A percentile compares a stretch with the other conserved stretches of the same genome.
These are phyloP conservation scores for Drosophila birchii DNA, from an alignment of 2,888 invertebrate species.

Conservation along the genomic window DNA sequence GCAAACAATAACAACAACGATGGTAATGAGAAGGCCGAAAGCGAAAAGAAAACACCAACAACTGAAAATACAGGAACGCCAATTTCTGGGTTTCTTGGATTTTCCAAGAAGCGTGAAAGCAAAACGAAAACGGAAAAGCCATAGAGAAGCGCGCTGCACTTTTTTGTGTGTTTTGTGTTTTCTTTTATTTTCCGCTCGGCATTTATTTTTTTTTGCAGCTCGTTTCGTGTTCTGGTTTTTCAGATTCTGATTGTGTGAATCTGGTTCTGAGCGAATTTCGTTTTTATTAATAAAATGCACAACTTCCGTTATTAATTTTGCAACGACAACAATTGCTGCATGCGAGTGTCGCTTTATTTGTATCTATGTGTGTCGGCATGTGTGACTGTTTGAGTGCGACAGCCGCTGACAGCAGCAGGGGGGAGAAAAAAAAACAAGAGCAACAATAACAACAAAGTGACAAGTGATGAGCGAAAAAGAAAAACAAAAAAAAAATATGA, in stretches of 20 bases:
- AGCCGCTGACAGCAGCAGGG: constrained; percentile 23
- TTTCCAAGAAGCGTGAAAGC: constrained; percentile 38
- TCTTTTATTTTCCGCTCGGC: constrained; percentile 12
- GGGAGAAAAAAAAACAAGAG: constrained; percentile 4
- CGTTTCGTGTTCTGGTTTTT: constrained; percentile 43
- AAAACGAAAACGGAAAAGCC: constrained; percentile 23
- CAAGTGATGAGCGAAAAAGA: constrained; percentile 52
- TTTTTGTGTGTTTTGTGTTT: constrained; percentile 18
- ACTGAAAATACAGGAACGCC: background rate
- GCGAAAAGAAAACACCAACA: constrained; percentile 12
- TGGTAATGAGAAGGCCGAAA: constrained; percentile 4
- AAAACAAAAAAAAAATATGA: constrained; percentile 1
- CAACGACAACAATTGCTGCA: constrained; percentile 71
- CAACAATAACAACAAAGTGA: constrained; percentile 49
- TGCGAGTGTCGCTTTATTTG: constrained; percentile 25
- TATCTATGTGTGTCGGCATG: background rate
- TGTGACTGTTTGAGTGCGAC: constrained; percentile 36
- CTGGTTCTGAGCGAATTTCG: constrained; percentile 64
- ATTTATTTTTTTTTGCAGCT: constrained; percentile 21
- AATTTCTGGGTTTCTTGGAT: constrained; percentile 18
- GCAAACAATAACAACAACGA: constrained; percentile 34
- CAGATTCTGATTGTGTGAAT: constrained; percentile 40
- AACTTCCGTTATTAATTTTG: constrained; percentile 84
- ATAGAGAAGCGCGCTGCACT: constrained; percentile 33
- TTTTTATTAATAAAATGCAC: constrained; percentile 84